Evolutionary conservation across 2,888 invertebrate species (phyloP), one percentile per base, ranked within the genome.

Genomic region (Ariolimax columbianus): DNA sequence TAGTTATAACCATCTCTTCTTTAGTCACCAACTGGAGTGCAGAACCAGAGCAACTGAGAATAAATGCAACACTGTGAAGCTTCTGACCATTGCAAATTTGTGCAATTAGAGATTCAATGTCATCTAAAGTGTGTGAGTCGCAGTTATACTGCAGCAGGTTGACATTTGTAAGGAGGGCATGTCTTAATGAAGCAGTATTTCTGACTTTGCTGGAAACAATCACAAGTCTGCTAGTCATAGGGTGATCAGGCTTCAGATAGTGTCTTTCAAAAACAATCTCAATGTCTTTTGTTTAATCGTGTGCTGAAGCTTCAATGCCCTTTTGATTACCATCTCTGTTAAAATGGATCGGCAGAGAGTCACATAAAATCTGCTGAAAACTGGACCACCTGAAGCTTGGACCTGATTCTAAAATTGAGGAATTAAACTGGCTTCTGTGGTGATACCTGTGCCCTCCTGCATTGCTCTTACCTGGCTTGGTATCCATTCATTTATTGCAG

Each of bases 121-220:
- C 91, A 19, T 94, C 93, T 70, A 94, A 88, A 1, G 93, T 90
- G 6, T 91, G 90, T n/a, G 89, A 92, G 79, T 95, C 94, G 89
- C 94, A 94, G 85, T 94, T 94, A 89, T 93, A 95, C 63, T 91
- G 92, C 40, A 94, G 90, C 30, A 92, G 88, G 4, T 90, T 90
- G 33, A 94, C 92, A 73, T 92, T 92, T 0, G 91, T 90, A 59
- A 91, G 89, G 19, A 93, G 86, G 26, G 94, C 92, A 63, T 91
- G 89, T 63, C 92, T 87, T 33, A 94, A 89, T 4, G 92, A 90
- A 0, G 91, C 86, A 17, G 91, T 91, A 87, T 94, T 93, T 55
- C 94, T 90, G 23, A 94, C 93, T 88, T 93, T 92, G 80, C 92
- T 94, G 23, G 94, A 94, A 26, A 94, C 91, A n/a, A 95, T 86